These are phyloP conservation scores for Callipepla squamata DNA, from an alignment of 2,113 vertebrate species.

Conservation along the genomic window DNA sequence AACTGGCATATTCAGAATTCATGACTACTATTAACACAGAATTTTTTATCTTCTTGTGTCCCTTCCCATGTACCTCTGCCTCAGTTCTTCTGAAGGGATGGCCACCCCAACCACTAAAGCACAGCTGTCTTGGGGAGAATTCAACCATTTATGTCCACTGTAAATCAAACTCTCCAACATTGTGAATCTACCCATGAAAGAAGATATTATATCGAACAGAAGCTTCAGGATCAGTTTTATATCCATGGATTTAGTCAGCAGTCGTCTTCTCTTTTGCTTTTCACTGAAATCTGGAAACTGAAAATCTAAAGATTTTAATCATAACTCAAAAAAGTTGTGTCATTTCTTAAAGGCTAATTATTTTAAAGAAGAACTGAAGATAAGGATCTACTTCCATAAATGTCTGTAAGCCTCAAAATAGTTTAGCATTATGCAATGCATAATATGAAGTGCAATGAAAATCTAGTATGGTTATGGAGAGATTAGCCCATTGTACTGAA, in stretches of 20 bases:
- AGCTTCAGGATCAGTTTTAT: neutral
- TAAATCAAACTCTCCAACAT: neutral
- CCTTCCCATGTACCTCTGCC: neutral
- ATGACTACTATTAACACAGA: neutral
- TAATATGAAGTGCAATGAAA: neutral
- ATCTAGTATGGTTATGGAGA: neutral
- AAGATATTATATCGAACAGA: neutral
- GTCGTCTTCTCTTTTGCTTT: neutral
- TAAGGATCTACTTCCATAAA: neutral
- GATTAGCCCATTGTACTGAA: neutral
- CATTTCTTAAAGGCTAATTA: neutral
- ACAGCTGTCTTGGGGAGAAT: fast-evolving
- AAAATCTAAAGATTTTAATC: neutral
- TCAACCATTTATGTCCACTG: neutral
- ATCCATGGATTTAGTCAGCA: neutral
- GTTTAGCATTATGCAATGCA: neutral
- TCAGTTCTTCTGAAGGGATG: neutral
- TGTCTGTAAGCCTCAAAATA: neutral
- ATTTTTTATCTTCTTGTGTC: neutral
- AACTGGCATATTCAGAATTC: neutral
- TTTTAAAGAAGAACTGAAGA: neutral
- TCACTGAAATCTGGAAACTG: neutral
- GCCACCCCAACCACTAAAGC: neutral
- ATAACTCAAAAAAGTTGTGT: neutral
- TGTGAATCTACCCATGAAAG: neutral